Evolutionary conservation across 1,140 invertebrate species (phyloP).

Genomic region (Phenacoccus solenopsis): DNA sequence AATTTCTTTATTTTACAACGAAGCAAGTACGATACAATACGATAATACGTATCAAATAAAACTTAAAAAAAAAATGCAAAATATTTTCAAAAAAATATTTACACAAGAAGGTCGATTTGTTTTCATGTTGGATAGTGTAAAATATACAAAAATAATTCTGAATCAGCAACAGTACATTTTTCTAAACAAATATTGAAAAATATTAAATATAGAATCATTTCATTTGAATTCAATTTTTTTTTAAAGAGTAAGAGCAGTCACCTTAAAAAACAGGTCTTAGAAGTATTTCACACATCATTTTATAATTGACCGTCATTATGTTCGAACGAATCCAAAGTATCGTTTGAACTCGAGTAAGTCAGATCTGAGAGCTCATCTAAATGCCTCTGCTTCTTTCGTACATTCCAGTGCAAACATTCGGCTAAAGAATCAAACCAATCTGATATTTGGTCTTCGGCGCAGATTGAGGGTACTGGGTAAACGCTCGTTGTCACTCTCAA

Average conservation of each 20-base stretch:
- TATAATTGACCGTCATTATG: slow-evolving; percentile 34
- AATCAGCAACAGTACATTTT: too few relatives aligned
- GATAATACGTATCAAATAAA: too few relatives aligned
- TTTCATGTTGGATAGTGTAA: too few relatives aligned
- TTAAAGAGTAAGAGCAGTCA: background rate
- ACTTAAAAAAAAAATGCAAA: too few relatives aligned
- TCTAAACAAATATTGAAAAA: too few relatives aligned
- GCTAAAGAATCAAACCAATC: slow-evolving; percentile 95
- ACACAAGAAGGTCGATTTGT: too few relatives aligned
- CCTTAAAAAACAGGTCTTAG: background rate
- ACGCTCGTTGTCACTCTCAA: slow-evolving; percentile 87
- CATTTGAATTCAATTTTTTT: background rate
- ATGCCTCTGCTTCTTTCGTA: slow-evolving; percentile 83
- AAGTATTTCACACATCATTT: slow-evolving; percentile 32
- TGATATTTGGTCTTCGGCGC: slow-evolving; percentile 85
- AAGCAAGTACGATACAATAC: too few relatives aligned
- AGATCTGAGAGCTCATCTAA: slow-evolving; percentile 78
- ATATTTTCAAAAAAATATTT: too few relatives aligned
- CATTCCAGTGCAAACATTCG: slow-evolving; percentile 95
- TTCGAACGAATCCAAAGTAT: slow-evolving; percentile 64
- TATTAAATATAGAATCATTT: too few relatives aligned
- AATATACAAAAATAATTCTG: too few relatives aligned
- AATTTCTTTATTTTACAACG: too few relatives aligned
- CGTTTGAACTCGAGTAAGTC: slow-evolving; percentile 69
- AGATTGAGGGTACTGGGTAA: slow-evolving; percentile 94